Percentiles rank a stretch among this genome's conserved stretches.
These are phyloP conservation scores for Aphelinus atriplicis DNA, from an alignment of 1,140 invertebrate genomes.

Conservation along the genomic window DNA sequence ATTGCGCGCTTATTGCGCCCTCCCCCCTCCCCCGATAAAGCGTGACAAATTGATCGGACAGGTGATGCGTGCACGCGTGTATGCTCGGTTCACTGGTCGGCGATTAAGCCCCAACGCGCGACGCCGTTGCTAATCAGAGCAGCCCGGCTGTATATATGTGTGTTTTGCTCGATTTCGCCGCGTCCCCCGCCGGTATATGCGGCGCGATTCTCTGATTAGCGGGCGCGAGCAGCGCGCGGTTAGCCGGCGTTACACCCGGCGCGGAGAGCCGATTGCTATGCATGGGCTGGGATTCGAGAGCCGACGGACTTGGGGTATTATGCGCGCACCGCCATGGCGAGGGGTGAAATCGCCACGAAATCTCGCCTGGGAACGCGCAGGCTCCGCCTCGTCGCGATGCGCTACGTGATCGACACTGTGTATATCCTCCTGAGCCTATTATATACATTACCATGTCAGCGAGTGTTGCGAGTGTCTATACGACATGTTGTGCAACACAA, in stretches of 20 bases:
- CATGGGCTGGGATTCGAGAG: slow-evolving; percentile 64
- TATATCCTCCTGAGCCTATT: background rate
- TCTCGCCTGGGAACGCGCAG: slow-evolving; percentile 18
- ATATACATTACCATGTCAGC: background rate
- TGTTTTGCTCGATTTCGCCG: too few species aligned
- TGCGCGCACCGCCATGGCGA: background rate
- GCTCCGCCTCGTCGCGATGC: background rate
- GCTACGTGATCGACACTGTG: too few species aligned
- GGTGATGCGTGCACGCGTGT: slow-evolving; percentile 4
- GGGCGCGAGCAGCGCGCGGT: slow-evolving; percentile 63
- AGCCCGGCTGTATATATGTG: background rate
- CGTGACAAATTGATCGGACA: slow-evolving; percentile 28
- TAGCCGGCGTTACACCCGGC: slow-evolving; percentile 62
- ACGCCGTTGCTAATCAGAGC: background rate
- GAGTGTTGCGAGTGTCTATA: too few species aligned
- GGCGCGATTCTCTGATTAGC: slow-evolving; percentile 66
- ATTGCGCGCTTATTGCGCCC: background rate
- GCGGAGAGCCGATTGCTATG: slow-evolving; percentile 60
- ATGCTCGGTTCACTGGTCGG: slow-evolving; percentile 52
- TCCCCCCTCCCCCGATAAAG: background rate
- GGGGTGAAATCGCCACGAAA: slow-evolving; percentile 1
- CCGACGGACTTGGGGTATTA: slow-evolving; percentile 30
- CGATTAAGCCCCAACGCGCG: slow-evolving; percentile 51
- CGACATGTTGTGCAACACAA: too few species aligned
- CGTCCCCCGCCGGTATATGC: slow-evolving; percentile 5